Conservation (phyloP, 1,140 invertebrate species). For the Ericerus pela region DNA sequence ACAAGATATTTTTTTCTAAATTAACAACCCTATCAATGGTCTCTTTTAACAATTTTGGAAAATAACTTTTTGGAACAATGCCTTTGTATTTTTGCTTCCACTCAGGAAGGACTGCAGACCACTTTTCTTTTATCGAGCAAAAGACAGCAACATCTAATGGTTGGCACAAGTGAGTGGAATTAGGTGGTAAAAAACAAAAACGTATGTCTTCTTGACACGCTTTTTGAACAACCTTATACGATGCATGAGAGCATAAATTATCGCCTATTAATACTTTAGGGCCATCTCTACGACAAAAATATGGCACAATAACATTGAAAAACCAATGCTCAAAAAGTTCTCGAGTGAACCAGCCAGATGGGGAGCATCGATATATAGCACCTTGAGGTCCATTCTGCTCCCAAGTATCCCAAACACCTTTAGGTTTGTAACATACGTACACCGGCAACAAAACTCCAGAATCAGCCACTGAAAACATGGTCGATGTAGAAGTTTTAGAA, state of each 20-base stretch:
- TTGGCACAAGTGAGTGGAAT: too few species aligned
- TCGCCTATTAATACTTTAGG: slow-evolving; percentile 26
- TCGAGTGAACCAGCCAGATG: slow-evolving; percentile 18
- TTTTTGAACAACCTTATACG: too few species aligned
- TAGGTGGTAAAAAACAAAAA: too few species aligned
- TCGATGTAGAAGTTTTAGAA: slow-evolving; percentile 18
- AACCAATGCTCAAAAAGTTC: slow-evolving; percentile 18
- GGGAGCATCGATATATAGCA: slow-evolving; percentile 21
- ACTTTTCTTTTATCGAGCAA: too few species aligned
- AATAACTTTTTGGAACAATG: slow-evolving; percentile 16
- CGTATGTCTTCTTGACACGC: too few species aligned
- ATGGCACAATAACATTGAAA: slow-evolving; percentile 8
- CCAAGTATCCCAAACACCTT: slow-evolving; percentile 21
- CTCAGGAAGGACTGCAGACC: too few species aligned
- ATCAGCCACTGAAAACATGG: slow-evolving; percentile 25
- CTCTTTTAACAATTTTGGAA: slow-evolving; percentile 20
- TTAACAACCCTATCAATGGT: too few species aligned
- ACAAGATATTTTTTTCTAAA: too few species aligned
- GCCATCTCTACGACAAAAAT: slow-evolving; percentile 11
- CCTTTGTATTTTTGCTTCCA: neutral
- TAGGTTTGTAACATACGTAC: slow-evolving; percentile 23
- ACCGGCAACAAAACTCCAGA: slow-evolving; percentile 19
- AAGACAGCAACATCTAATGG: too few species aligned
- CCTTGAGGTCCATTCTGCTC: slow-evolving; percentile 20
- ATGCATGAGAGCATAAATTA: slow-evolving; percentile 31